A percentile compares a stretch with the other conserved stretches of the same genome.
phyloP scores from a whole-genome alignment of 2,113 vertebrate species.

The Microtus pennsylvanicus region DNA sequence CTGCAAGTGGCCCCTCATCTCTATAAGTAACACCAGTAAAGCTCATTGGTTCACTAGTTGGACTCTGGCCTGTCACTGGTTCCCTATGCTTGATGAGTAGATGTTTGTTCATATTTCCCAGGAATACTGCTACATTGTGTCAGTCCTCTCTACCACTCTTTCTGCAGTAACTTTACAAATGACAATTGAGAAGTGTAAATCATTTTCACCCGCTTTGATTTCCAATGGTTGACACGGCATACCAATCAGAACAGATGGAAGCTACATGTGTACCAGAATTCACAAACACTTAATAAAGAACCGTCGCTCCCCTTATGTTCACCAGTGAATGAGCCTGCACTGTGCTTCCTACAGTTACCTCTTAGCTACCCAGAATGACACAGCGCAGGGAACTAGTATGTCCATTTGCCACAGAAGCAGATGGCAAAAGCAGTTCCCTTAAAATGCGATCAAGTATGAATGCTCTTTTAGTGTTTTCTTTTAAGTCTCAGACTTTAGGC shows the following conservation, averaged over 20 bases:
- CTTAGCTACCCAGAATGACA: conserved; percentile 50
- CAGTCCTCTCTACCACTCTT: not conserved
- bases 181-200: conserved; percentile 19
- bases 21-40: not conserved
- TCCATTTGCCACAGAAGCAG: conserved; percentile 60
- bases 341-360: not conserved
- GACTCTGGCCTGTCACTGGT: not conserved
- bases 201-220: conserved; percentile 22
- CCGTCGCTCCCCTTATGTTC: not conserved
- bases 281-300: not conserved
- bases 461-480: conserved; percentile 66
- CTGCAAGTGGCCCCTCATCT: not conserved
- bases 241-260: conserved; percentile 26
- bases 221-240: conserved; percentile 1
- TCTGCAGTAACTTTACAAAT: conserved; percentile 42
- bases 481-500: conserved; percentile 66
- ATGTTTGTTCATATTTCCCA: not conserved
- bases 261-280: not conserved
- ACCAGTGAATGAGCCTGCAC: not conserved
- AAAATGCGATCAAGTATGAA: conserved; percentile 71
- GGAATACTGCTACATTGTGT: not conserved
- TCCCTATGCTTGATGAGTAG: not conserved
- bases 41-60: not conserved
- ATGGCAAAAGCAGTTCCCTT: conserved; percentile 64
- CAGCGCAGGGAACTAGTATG: conserved; percentile 26